phyloP scores from a whole-genome alignment of 2,113 vertebrate species.

The Microcebus ravelobensis region DNA sequence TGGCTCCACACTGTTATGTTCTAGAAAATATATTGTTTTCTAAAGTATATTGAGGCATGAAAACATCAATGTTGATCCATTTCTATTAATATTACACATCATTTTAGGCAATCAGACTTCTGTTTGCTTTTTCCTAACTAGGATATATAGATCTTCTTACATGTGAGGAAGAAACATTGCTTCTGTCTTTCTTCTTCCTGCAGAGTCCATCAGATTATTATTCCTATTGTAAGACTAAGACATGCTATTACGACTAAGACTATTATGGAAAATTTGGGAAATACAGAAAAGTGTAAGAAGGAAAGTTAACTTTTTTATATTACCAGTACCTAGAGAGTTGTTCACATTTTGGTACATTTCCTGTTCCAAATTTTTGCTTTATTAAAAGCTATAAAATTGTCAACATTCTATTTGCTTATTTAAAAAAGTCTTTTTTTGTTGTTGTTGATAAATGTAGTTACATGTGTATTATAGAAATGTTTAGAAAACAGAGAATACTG shows the following conservation, averaged over 20 bases:
- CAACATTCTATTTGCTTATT: background rate
- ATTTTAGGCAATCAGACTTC: background rate
- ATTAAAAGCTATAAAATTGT: constrained; percentile 25
- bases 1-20: background rate
- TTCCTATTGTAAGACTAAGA: background rate
- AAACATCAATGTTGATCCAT: background rate
- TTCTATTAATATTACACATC: background rate
- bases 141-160: background rate
- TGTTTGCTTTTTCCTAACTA: background rate
- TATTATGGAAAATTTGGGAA: background rate
- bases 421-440: constrained; percentile 19
- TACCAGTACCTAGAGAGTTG: background rate
- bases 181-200: background rate
- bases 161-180: background rate
- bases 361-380: constrained; percentile 20
- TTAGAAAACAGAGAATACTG: constrained; percentile 21
- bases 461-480: background rate
- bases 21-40: background rate
- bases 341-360: background rate
- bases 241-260: background rate
- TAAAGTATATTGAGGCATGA: background rate
- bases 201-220: background rate
- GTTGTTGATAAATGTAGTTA: constrained; percentile 8
- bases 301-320: background rate
- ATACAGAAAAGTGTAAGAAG: background rate